Evolutionary conservation across 1,140 invertebrate species (phyloP).

Genomic region (Steinernema khuongi): DNA sequence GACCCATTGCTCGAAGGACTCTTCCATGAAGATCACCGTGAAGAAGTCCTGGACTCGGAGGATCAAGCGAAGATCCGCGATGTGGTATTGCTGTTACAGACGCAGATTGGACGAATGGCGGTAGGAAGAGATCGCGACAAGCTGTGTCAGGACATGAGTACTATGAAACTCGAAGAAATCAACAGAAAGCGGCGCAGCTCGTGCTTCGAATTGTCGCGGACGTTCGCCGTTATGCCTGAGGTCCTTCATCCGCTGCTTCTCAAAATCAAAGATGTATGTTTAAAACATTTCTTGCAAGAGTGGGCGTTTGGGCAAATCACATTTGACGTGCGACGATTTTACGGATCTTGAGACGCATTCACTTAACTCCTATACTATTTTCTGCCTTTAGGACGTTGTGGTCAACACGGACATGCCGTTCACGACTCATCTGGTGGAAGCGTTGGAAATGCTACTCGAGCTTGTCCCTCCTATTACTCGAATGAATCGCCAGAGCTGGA

Average conservation of each 20-base stretch:
- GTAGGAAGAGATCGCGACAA: background rate
- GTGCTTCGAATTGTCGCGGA: background rate
- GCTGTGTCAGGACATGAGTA: too few species aligned
- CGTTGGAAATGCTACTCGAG: background rate
- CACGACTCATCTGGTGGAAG: background rate
- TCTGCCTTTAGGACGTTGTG: background rate
- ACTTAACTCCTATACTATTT: too few species aligned
- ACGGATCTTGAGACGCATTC: too few species aligned
- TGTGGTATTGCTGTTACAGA: background rate
- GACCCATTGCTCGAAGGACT: background rate
- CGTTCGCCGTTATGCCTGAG: background rate
- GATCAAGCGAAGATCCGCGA: background rate
- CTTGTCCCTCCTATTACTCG: background rate
- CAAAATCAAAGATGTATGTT: background rate
- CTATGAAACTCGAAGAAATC: too few species aligned
- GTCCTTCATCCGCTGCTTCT: background rate
- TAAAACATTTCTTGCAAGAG: too few species aligned
- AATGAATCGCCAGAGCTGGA: background rate
- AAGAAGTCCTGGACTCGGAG: background rate
- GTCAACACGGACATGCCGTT: background rate
- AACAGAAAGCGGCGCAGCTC: background rate
- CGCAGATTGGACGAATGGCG: background rate
- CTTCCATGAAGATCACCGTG: background rate
- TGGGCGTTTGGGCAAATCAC: too few species aligned
- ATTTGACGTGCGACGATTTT: too few species aligned